Evolutionary conservation across 2,888 invertebrate species (phyloP), one percentile per base, ranked within the genome.

Genomic region (Gasteruption jaculator): DNA sequence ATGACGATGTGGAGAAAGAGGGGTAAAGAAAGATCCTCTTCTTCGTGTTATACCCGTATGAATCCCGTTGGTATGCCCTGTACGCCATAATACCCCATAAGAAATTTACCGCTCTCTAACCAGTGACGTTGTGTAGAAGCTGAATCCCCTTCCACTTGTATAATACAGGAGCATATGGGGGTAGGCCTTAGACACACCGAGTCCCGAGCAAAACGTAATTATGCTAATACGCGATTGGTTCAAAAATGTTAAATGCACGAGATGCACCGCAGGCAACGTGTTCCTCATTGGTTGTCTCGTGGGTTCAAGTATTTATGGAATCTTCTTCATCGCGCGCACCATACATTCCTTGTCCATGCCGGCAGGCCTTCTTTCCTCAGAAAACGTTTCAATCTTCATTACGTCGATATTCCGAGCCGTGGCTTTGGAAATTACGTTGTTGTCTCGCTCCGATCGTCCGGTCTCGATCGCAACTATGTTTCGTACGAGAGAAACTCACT

Each of bases 151-250:
- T n/a, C n/a, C n/a, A n/a, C n/a, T n/a, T n/a, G n/a, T n/a, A n/a
- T n/a, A n/a, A n/a, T n/a, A n/a, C n/a, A n/a, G n/a, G n/a, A n/a
- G n/a, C n/a, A n/a, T n/a, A n/a, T n/a, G n/a, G n/a, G n/a, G n/a
- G n/a, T n/a, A n/a, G n/a, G n/a, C 48, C 52, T 48, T 53, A 47
- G 53, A 45, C 43, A 46, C 49, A 51, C 49, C 53, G 45, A 50
- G 51, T 54, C 55, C 52, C 49, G 45, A n/a, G 54, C 56, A 55
- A 61, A 66, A 62, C 58, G 67, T 61, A 68, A 70, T 70, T 69
- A 70, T 70, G 68, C 64, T 68, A 70, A 70, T 69, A 65, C 63
- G 55, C 65, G 64, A 68, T 68, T 68, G 67, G 66, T 56, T 63
- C 53, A 61, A 63, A 65, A 65, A 65, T 66, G 63, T 60, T 60